phyloP scores from a whole-genome alignment of 2,113 vertebrate genomes.

The Rhinogobius similis region DNA sequence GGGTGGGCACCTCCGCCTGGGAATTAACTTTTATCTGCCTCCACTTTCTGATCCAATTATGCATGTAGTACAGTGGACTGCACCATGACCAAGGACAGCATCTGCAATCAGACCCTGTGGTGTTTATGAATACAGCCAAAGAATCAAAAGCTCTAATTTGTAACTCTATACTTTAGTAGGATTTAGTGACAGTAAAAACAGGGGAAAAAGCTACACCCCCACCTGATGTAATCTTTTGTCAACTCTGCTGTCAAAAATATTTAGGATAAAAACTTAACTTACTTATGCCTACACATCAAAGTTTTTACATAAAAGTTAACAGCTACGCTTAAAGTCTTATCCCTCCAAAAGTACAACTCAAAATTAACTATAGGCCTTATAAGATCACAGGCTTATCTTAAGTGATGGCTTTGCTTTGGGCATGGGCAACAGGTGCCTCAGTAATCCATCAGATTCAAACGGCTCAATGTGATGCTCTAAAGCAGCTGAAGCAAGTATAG shows the following conservation, averaged over 20 bases:
- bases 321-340: background rate
- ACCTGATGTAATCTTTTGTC: background rate
- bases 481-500: background rate
- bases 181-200: background rate
- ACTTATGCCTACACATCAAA: background rate
- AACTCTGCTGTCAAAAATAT: background rate
- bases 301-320: background rate
- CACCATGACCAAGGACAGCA: constrained; percentile 17
- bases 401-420: constrained; percentile 19
- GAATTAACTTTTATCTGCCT: constrained; percentile 26
- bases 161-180: constrained; percentile 7
- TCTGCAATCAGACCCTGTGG: constrained; percentile 21
- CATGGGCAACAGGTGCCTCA: constrained; percentile 35
- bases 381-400: constrained; percentile 15
- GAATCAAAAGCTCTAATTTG: background rate
- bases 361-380: constrained; percentile 13
- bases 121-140: constrained; percentile 13
- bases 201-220: background rate
- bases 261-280: background rate
- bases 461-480: constrained; percentile 8
- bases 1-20: constrained; percentile 8
- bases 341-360: background rate
- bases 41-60: constrained; percentile 29
- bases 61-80: constrained; percentile 16
- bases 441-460: constrained; percentile 24